Conservation (phyloP, 2,888 invertebrate species). For the Drosophila fulvimacula region DNA sequence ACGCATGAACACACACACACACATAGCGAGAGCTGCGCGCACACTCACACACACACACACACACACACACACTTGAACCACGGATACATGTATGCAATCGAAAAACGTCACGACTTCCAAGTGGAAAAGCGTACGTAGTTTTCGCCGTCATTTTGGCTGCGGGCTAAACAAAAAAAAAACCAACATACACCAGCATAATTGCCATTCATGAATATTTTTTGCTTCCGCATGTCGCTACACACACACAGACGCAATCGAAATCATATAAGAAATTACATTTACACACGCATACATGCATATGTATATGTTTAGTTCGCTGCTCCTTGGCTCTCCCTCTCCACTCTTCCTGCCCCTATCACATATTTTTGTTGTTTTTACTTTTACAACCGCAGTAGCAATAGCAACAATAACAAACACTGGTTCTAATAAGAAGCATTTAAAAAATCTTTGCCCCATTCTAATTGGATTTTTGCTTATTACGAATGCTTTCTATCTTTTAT, state of each 20-base stretch:
- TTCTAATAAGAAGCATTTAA: slow-evolving; percentile 69
- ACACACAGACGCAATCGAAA: slow-evolving; percentile 19
- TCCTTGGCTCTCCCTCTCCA: slow-evolving; percentile 24
- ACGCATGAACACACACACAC: slow-evolving; percentile 16
- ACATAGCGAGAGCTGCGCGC: slow-evolving; percentile 25
- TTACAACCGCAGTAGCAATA: slow-evolving; percentile 45
- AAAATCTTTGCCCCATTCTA: slow-evolving; percentile 59
- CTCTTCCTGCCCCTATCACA: slow-evolving; percentile 13
- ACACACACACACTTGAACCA: too few relatives aligned
- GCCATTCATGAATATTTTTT: slow-evolving; percentile 72
- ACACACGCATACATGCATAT: slow-evolving; percentile 9
- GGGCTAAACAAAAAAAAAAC: slow-evolving; percentile 41
- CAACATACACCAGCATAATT: slow-evolving; percentile 60
- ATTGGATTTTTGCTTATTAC: slow-evolving; percentile 47
- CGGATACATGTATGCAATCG: slow-evolving; percentile 49
- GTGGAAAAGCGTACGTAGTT: slow-evolving; percentile 73
- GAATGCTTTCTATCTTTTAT: slow-evolving; percentile 67
- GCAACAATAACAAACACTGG: slow-evolving; percentile 58
- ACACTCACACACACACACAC: slow-evolving; percentile 26
- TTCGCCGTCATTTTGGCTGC: slow-evolving; percentile 63
- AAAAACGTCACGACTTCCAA: slow-evolving; percentile 79
- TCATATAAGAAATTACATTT: slow-evolving; percentile 39
- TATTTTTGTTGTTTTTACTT: slow-evolving; percentile 30
- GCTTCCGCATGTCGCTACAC: slow-evolving; percentile 68
- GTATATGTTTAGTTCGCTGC: slow-evolving; percentile 26